phyloP scores from a whole-genome alignment of 2,888 invertebrate species.

The Athrips mouffetella region DNA sequence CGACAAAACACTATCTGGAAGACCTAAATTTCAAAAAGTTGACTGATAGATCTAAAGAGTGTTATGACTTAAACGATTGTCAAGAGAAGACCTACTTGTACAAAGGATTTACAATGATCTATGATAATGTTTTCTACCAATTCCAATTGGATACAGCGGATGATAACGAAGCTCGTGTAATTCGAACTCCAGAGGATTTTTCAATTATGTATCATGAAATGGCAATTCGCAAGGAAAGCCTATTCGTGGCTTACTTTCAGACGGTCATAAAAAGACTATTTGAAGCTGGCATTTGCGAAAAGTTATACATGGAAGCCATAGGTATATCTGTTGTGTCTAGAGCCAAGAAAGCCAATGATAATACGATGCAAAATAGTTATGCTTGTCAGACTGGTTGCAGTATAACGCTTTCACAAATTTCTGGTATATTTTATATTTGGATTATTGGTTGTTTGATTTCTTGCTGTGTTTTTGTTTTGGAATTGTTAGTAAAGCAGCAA shows the following conservation, averaged over 20 bases:
- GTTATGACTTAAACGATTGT: conserved; percentile 43
- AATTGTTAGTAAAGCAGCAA: no score
- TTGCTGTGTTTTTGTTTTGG: conserved; percentile 40
- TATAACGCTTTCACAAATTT: conserved; percentile 45
- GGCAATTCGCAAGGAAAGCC: conserved; percentile 43
- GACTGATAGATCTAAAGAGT: conserved; percentile 41
- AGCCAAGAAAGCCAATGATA: conserved; percentile 39
- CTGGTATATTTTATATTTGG: conserved; percentile 52
- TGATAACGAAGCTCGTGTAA: conserved; percentile 48
- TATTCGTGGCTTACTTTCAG: conserved; percentile 36
- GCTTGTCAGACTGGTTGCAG: conserved; percentile 53
- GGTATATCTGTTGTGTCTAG: conserved; percentile 45
- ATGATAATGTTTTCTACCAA: conserved; percentile 40
- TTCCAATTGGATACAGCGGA: conserved; percentile 48
- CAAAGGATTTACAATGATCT: conserved; percentile 45
- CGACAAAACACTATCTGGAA: conserved; percentile 41
- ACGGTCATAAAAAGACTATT: conserved; percentile 39
- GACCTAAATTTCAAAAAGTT: conserved; percentile 44
- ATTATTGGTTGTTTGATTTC: conserved; percentile 46
- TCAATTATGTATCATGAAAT: conserved; percentile 57
- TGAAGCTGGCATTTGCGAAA: conserved; percentile 55
- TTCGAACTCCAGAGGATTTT: conserved; percentile 43
- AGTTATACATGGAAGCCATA: conserved; percentile 47
- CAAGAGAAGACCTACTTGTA: conserved; percentile 30
- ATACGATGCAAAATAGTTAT: conserved; percentile 48